Conservation (phyloP, 2,888 invertebrate genomes). For the Drosophila buzzatii region DNA sequence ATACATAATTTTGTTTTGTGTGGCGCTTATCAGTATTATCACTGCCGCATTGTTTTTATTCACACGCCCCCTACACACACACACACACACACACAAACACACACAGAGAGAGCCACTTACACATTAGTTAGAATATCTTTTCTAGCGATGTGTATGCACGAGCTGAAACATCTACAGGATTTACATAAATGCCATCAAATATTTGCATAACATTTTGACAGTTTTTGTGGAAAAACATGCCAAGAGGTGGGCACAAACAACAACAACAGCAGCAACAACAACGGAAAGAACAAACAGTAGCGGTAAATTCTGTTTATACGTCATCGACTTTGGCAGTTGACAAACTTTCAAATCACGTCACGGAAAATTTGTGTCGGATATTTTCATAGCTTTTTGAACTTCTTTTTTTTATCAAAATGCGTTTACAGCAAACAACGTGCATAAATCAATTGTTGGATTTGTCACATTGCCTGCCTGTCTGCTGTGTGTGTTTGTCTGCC, state of each 20-base stretch:
- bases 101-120: constrained; percentile 27
- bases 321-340: constrained; percentile 38
- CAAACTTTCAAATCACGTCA: constrained; percentile 46
- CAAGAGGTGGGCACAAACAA: constrained; percentile 64
- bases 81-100: constrained; percentile 46
- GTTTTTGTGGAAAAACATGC: constrained; percentile 74
- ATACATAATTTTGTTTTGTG: constrained; percentile 7
- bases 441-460: constrained; percentile 66
- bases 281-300: constrained; percentile 10
- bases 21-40: constrained; percentile 65
- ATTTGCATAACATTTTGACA: constrained; percentile 78
- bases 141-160: constrained; percentile 13
- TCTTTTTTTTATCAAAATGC: constrained; percentile 43
- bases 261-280: constrained; percentile 8
- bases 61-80: constrained; percentile 80
- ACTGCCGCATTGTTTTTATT: constrained; percentile 80
- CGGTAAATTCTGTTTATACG: constrained; percentile 33
- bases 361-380: constrained; percentile 54
- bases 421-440: constrained; percentile 49
- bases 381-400: constrained; percentile 6
- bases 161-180: constrained; percentile 42
- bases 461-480: constrained; percentile 11
- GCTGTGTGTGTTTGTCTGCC: constrained; percentile 1
- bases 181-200: constrained; percentile 69
- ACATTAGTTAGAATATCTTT: constrained; percentile 19